Base-by-base conservation (phyloP, 2,797 vertebrate species). In the Pteropus rufus region DNA sequence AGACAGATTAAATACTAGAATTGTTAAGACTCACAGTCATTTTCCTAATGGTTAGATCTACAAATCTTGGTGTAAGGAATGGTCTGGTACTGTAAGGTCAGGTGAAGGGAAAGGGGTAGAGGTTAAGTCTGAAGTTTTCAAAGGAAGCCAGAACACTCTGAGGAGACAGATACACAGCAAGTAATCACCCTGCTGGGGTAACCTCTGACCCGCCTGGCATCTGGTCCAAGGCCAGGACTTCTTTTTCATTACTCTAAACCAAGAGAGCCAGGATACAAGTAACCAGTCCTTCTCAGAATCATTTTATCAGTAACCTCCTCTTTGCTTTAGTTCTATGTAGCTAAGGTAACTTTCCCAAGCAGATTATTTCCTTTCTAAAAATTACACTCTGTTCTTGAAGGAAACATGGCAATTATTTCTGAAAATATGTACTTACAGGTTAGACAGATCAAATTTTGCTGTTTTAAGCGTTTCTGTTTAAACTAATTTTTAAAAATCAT, bases 401-500 rank as follows among this genome's bases (percentile, higher is more conserved):
- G 54, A 92, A 89, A 80, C 8, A 52, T 7, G 44, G 65, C 44
- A 34, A 90, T 96, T 96, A 88, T 67, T 95, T 93, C 93, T 64
- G 54, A 96, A 96, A 91, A 93, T 29, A 93, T 7, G 65, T 14
- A 84, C 36, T 88, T 65, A 64, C 11, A 95, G 79, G 75, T 84
- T 87, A 72, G 3, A 81, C 11, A 85, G 83, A 86, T 83, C 52
- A 41, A 85, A 92, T 95, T 93, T 73, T 94, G 86, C 75, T 87
- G 60, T 60, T 36, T 81, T 94, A 77, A 54, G 76, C 80, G 94
- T 94, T 91, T 97, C 82, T 93, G 72, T 76, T 94, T 93, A 54
- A 91, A 83, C 73, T 89, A 93, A 88, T 67, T 93, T 96, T 91
- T 95, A 23, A 65, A 81, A 91, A 41, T 79, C n/a, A 86, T 83